Percentiles rank a stretch among this genome's conserved stretches.
These are phyloP conservation scores for Heterochromis multidens DNA, from an alignment of 2,113 vertebrate genomes.

Conservation along the genomic window DNA sequence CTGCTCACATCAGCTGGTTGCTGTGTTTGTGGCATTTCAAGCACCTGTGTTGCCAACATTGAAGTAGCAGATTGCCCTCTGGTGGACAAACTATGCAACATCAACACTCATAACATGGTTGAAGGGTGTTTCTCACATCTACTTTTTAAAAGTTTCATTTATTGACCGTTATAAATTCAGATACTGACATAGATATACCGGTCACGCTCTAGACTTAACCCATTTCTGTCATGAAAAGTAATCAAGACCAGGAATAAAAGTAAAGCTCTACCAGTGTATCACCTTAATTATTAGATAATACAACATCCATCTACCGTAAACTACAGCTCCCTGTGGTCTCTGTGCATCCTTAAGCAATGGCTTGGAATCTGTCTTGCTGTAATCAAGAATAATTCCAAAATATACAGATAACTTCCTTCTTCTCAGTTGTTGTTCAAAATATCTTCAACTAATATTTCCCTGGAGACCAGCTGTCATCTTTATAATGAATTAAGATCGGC, in stretches of 20 bases:
- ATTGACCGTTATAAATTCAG: background rate
- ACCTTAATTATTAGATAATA: background rate
- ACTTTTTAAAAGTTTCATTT: background rate
- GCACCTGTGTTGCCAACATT: too few species aligned
- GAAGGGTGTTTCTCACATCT: background rate
- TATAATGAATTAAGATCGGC: background rate
- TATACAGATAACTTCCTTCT: background rate
- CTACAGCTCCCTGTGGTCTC: background rate
- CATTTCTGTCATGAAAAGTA: too few species aligned
- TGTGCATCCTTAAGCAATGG: background rate
- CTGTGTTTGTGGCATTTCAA: background rate
- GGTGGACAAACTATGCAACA: background rate
- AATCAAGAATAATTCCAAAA: background rate
- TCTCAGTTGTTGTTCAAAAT: background rate
- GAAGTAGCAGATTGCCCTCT: background rate
- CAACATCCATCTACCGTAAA: background rate
- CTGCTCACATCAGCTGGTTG: background rate
- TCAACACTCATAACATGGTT: background rate
- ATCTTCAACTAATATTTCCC: background rate
- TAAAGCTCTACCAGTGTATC: background rate
- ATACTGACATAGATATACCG: background rate
- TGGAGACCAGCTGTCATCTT: slow-evolving; percentile 18
- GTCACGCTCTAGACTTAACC: background rate
- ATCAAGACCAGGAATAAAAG: background rate
- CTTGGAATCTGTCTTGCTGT: background rate